Evolutionary conservation across 1,140 invertebrate species (phyloP).

Genomic region (Andricus grossulariae): DNA sequence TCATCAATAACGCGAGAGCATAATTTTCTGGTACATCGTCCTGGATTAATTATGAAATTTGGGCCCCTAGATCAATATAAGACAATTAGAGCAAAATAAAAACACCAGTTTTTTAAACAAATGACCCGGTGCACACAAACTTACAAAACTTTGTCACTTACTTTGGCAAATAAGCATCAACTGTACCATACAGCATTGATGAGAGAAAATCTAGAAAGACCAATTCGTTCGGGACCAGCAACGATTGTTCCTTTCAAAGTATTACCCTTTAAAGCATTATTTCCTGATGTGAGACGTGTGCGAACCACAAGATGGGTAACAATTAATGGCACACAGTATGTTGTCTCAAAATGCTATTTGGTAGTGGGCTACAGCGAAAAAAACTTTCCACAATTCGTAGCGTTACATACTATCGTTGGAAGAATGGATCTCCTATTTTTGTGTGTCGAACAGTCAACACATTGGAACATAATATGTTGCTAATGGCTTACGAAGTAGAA

Average conservation of each 20-base stretch:
- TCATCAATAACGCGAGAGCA: background rate
- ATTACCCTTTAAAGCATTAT: background rate
- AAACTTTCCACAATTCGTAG: background rate
- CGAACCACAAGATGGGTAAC: background rate
- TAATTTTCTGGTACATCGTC: background rate
- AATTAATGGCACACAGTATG: background rate
- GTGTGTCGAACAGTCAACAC: background rate
- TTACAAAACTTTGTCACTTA: background rate
- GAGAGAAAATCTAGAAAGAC: background rate
- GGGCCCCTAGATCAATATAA: background rate
- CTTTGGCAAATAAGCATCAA: background rate
- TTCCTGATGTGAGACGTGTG: background rate
- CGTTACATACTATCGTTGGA: background rate
- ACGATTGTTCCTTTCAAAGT: background rate
- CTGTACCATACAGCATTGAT: background rate
- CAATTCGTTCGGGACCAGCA: background rate
- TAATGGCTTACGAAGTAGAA: background rate
- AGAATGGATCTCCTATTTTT: background rate
- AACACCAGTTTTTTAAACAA: background rate
- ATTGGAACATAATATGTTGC: background rate
- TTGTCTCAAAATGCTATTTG: conserved; percentile 1
- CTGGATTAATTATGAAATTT: background rate
- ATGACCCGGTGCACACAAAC: background rate
- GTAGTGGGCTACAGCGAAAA: background rate
- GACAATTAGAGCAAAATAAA: background rate